A percentile compares a stretch with the other conserved stretches of the same genome.
These are phyloP conservation scores for Hydroisotoma schaefferi DNA, from an alignment of 2,888 invertebrate genomes.

Conservation along the genomic window DNA sequence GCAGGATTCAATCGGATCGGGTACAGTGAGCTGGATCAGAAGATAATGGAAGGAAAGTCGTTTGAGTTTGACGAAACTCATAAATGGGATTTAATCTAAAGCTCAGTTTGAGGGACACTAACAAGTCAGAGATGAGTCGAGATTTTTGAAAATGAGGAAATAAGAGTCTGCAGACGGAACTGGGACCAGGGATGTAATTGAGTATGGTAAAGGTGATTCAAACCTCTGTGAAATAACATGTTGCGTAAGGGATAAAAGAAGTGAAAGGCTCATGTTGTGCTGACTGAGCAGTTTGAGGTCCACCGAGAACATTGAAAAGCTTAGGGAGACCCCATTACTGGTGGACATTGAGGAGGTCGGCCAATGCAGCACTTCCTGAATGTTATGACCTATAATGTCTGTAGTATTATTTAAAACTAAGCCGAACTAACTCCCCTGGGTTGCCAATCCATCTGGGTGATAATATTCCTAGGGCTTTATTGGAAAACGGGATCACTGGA, in stretches of 20 bases:
- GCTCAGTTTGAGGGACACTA: neutral
- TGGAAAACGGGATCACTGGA: constrained; percentile 46
- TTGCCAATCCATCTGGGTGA: constrained; percentile 26
- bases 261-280: constrained; percentile 42
- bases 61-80: neutral
- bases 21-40: no score
- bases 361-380: constrained; percentile 49
- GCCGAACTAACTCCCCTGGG: constrained; percentile 31
- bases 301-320: constrained; percentile 48
- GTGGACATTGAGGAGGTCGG: constrained; percentile 49
- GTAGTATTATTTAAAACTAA: constrained; percentile 49
- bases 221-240: constrained; percentile 26
- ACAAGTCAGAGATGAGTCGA: neutral
- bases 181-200: constrained; percentile 34
- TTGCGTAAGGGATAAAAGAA: constrained; percentile 31
- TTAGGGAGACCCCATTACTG: constrained; percentile 47
- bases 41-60: neutral
- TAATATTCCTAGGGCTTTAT: constrained; percentile 41
- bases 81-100: constrained; percentile 17
- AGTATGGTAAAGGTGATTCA: constrained; percentile 34
- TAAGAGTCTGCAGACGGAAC: constrained; percentile 1
- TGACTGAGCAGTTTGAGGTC: constrained; percentile 48
- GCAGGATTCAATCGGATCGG: no score
- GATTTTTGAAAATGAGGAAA: neutral
- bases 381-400: constrained; percentile 49